phyloP scores from a whole-genome alignment of 2,888 invertebrate genomes.

The Amphipoea lucens region DNA sequence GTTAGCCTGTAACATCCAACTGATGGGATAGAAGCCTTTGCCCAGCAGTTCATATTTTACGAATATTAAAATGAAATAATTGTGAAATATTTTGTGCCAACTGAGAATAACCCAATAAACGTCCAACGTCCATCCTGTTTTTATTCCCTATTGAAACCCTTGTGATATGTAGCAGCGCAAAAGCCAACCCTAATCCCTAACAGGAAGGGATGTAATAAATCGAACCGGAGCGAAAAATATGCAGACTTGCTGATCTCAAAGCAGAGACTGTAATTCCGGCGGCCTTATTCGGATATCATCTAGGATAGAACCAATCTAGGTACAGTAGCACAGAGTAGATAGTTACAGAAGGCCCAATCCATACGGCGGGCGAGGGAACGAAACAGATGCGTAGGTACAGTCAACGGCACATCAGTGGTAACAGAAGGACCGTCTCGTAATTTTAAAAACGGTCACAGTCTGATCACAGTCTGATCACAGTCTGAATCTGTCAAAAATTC shows the following conservation, averaged over 20 bases:
- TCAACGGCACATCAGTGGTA: background rate
- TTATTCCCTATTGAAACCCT: conserved; percentile 58
- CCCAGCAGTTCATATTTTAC: background rate
- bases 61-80: background rate
- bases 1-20: background rate
- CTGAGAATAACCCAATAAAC: conserved; percentile 56
- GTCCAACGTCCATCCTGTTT: conserved; percentile 46
- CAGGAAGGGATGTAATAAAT: conserved; percentile 62
- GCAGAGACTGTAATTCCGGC: conserved; percentile 59
- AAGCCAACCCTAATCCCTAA: conserved; percentile 62
- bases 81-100: conserved; percentile 13
- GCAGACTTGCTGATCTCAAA: conserved; percentile 64
- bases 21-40: background rate
- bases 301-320: conserved; percentile 47
- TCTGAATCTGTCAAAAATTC: background rate
- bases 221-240: conserved; percentile 64
- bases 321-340: background rate
- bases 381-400: background rate
- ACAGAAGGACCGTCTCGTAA: background rate
- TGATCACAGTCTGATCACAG: too few relatives aligned
- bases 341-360: background rate
- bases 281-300: conserved; percentile 55
- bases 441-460: background rate
- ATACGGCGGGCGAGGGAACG: background rate
- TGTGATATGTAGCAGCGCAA: conserved; percentile 57